Percentiles rank a stretch among this genome's conserved stretches.
These are phyloP conservation scores for Phyllotreta cruciferae DNA, from an alignment of 2,888 invertebrate genomes.

Conservation along the genomic window DNA sequence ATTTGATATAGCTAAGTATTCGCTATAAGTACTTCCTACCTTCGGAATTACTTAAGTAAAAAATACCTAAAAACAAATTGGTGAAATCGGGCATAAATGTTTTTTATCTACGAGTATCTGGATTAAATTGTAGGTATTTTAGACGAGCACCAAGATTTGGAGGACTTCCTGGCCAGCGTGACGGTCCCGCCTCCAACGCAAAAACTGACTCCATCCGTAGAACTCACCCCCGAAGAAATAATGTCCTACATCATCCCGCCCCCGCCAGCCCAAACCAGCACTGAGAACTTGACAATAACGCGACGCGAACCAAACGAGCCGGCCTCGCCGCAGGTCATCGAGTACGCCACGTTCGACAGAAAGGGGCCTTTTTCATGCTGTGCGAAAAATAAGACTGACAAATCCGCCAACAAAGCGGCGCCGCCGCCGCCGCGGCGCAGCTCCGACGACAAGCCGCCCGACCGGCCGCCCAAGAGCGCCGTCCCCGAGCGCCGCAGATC, in stretches of 20 bases:
- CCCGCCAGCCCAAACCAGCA: slow-evolving; percentile 63
- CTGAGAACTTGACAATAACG: slow-evolving; percentile 36
- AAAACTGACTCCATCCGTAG: slow-evolving; percentile 76
- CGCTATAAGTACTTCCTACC: too few relatives aligned
- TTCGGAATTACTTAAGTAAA: too few relatives aligned
- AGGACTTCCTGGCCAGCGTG: slow-evolving; percentile 83
- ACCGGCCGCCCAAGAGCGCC: slow-evolving; percentile 71
- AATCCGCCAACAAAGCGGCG: slow-evolving; percentile 60
- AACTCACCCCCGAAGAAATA: slow-evolving; percentile 82
- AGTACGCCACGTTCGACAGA: slow-evolving; percentile 75
- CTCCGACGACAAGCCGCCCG: slow-evolving; percentile 69
- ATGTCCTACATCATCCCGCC: slow-evolving; percentile 86
- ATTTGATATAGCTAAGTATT: too few relatives aligned
- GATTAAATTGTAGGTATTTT: slow-evolving; percentile 43
- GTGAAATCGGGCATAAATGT: too few relatives aligned
- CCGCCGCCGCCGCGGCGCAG: slow-evolving; percentile 70
- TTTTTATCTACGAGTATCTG: too few relatives aligned
- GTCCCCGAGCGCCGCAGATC: slow-evolving; percentile 65
- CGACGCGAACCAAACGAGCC: slow-evolving; percentile 34
- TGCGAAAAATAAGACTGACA: slow-evolving; percentile 66
- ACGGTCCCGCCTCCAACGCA: slow-evolving; percentile 82
- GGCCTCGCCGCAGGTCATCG: slow-evolving; percentile 64
- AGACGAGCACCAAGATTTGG: slow-evolving; percentile 70
- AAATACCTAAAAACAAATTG: too few relatives aligned
- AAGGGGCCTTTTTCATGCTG: slow-evolving; percentile 77